phyloP scores from a whole-genome alignment of 2,797 vertebrate species.

The Discoglossus pictus region DNA sequence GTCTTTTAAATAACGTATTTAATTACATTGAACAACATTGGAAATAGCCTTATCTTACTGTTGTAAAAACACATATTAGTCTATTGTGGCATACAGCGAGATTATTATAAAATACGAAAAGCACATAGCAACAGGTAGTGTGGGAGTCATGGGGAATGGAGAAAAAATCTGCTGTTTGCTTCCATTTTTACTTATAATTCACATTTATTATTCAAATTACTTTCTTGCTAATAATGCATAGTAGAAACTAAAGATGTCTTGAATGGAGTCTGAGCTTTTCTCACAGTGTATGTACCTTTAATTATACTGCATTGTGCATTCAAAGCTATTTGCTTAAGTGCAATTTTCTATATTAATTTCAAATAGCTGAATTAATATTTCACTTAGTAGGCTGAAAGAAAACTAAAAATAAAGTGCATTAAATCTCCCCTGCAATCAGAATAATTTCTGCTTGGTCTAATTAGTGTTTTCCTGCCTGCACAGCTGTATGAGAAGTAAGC shows the following conservation, averaged over 20 bases:
- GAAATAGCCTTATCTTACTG: too few species aligned
- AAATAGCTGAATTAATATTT: background rate
- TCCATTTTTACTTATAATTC: background rate
- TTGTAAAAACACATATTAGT: too few species aligned
- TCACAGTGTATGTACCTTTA: too few species aligned
- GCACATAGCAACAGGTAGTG: too few species aligned
- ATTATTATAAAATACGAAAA: too few species aligned
- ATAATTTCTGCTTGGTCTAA: background rate
- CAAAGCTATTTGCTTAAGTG: background rate
- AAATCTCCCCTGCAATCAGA: conserved; percentile 5
- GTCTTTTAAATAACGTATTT: too few species aligned
- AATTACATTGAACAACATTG: too few species aligned
- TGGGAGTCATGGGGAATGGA: too few species aligned
- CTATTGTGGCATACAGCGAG: too few species aligned
- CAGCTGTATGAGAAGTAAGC: background rate
- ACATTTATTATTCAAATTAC: conserved; percentile 16
- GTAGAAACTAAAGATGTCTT: background rate
- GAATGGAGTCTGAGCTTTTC: background rate
- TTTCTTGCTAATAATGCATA: background rate
- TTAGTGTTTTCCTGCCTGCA: background rate
- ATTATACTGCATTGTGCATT: background rate
- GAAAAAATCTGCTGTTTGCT: too few species aligned
- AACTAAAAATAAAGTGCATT: conserved; percentile 15
- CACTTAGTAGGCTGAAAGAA: background rate
- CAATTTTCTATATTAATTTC: conserved; percentile 1